Conservation (phyloP, 1,140 invertebrate genomes). For the Zaprionus gabonicus region DNA sequence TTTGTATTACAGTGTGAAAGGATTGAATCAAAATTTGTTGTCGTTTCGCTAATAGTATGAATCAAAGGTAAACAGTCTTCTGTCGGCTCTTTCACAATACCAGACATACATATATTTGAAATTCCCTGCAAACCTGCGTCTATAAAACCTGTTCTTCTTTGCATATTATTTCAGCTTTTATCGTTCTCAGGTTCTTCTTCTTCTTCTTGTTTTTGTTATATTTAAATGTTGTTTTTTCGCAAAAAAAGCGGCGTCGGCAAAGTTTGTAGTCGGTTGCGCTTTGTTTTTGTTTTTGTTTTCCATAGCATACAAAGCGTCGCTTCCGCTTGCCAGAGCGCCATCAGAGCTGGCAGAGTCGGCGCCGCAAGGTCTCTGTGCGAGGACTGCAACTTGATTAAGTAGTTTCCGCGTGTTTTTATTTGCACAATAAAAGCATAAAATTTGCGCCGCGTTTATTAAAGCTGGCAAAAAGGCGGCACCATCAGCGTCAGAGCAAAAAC, state of each 20-base stretch:
- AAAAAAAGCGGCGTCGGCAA: constrained; percentile 49
- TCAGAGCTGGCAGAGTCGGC: constrained; percentile 14
- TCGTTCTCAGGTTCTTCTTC: constrained; percentile 47
- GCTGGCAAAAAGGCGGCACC: constrained; percentile 27
- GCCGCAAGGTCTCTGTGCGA: constrained; percentile 17
- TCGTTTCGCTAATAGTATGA: no score
- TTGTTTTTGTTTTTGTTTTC: constrained; percentile 61
- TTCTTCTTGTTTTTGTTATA: constrained; percentile 11
- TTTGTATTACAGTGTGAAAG: no score
- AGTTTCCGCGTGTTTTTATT: constrained; percentile 80
- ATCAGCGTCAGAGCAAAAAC: constrained; percentile 43
- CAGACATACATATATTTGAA: neutral
- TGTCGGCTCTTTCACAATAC: neutral
- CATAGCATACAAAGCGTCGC: constrained; percentile 21
- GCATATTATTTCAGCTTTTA: constrained; percentile 69
- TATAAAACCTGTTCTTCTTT: neutral
- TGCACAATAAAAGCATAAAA: constrained; percentile 79
- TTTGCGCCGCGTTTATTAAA: constrained; percentile 52
- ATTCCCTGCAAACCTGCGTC: neutral
- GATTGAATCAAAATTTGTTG: no score
- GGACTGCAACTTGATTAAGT: constrained; percentile 76
- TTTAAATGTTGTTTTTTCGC: constrained; percentile 38
- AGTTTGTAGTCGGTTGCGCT: constrained; percentile 49
- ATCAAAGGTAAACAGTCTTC: neutral
- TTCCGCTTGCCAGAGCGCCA: constrained; percentile 42